Evolutionary conservation across 2,797 vertebrate species (phyloP).

Genomic region (Oreochromis mossambicus): DNA sequence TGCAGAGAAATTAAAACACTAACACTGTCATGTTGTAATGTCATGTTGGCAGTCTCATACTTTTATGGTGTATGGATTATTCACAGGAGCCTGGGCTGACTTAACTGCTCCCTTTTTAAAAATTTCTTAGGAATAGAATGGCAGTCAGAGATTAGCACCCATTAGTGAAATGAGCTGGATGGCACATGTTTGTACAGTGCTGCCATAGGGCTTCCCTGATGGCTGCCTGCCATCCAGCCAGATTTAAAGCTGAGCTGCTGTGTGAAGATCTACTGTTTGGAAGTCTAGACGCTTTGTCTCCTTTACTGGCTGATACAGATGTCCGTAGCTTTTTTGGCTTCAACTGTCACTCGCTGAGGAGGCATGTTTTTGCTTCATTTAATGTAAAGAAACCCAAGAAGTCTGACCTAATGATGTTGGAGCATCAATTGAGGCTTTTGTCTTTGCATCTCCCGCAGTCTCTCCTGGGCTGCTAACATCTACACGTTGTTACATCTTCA

Average conservation of each 20-base stretch:
- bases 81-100: neutral
- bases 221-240: conserved; percentile 35
- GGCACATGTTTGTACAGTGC: conserved; percentile 42
- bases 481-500: neutral
- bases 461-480: neutral
- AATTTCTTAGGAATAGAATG: conserved; percentile 21
- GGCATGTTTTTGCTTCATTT: neutral
- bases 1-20: neutral
- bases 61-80: neutral
- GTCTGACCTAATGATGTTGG: neutral
- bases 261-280: conserved; percentile 8
- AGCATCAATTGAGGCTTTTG: neutral
- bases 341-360: neutral
- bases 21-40: neutral
- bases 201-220: conserved; percentile 27
- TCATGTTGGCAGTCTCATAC: neutral
- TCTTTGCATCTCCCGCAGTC: neutral
- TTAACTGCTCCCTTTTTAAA: neutral
- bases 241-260: conserved; percentile 36
- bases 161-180: conserved; percentile 61
- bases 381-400: neutral
- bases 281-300: conserved; percentile 15
- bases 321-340: neutral
- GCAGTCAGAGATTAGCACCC: conserved; percentile 44
- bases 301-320: neutral